Percentiles rank a stretch among this genome's conserved stretches.
Conservation (phyloP, 2,797 vertebrate species). For the Malurus leucopterus region DNA sequence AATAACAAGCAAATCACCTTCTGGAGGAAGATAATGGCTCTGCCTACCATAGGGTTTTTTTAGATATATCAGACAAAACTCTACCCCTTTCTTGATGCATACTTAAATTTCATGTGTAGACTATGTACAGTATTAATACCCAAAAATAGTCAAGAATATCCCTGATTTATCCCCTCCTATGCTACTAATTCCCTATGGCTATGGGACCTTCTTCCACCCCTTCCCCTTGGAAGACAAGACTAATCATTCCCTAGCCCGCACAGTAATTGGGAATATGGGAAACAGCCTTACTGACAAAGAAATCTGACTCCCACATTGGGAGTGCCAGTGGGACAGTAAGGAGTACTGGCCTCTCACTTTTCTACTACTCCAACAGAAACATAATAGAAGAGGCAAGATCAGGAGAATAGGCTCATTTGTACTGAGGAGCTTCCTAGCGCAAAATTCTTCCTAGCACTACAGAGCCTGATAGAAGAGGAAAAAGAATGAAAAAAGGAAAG, state of each 20-base stretch:
- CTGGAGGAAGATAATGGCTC: conserved; percentile 30
- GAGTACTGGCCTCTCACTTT: neutral
- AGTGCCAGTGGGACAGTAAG: neutral
- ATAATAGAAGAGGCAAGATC: neutral
- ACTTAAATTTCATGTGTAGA: neutral
- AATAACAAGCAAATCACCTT: conserved; percentile 60
- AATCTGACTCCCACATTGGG: neutral
- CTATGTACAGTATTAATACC: neutral
- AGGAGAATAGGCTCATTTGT: neutral
- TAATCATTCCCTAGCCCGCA: neutral
- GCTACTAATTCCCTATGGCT: neutral
- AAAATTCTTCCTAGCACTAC: neutral
- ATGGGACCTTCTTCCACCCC: neutral
- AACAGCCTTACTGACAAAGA: neutral
- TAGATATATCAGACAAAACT: conserved; percentile 9
- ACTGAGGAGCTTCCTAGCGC: neutral
- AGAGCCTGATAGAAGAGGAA: neutral
- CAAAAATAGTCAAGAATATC: neutral
- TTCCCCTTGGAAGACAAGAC: neutral
- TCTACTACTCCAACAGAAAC: neutral
- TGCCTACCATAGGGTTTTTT: neutral
- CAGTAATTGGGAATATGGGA: neutral
- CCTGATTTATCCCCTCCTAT: neutral
- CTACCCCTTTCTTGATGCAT: neutral
- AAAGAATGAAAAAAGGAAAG: neutral